Evolutionary conservation across 2,113 vertebrate genomes (phyloP), one percentile per base, ranked within the genome.

Genomic region (Strigops habroptila): DNA sequence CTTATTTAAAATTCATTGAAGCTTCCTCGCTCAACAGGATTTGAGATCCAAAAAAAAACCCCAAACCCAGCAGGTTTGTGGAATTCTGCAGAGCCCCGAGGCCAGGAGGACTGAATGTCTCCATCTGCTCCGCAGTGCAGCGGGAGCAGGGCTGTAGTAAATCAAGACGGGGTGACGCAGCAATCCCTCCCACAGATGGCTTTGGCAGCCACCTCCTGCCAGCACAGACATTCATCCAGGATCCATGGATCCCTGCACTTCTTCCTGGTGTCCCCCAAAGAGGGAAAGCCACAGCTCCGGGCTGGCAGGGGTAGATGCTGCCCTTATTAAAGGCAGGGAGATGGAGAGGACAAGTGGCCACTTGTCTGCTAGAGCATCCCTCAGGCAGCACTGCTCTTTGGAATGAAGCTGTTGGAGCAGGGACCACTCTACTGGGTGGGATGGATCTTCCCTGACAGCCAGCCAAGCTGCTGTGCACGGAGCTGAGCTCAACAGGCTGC

Each of bases 211-310:
- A 5, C 68, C 63, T 74, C n/a, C 55, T 14, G 37, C 80, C 73
- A 23, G 76, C 2, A 5, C 33, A 21, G 27, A n/a, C 1, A 3
- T 0, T 71, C 43, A 33, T 6, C 39, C 1, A 0, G 25, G 43
- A 9, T 48, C 18, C 57, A 35, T 23, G 59, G 43, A 9, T 8
- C 39, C 76, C 77, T 13, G 28, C 1, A 1, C 15, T 6, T 6
- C 16, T 41, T 31, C 35, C 60, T 4, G 0, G 21, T 1, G 28
- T 1, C 5, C 19, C 15, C 52, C 23, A 3, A 3, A 24, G 14
- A 28, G 46, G 51, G 51, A 35, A 3, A 15, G 35, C 1, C 1
- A 3, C 53, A 8, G 51, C 28, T 18, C 28, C 3, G 0, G 59
- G 27, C 9, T 53, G 31, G 25, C 27, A 37, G 44, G 51, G 71